Percentiles rank a stretch among this genome's conserved stretches.
These are phyloP conservation scores for Cygnus atratus DNA, from an alignment of 2,113 vertebrate genomes.

Conservation along the genomic window DNA sequence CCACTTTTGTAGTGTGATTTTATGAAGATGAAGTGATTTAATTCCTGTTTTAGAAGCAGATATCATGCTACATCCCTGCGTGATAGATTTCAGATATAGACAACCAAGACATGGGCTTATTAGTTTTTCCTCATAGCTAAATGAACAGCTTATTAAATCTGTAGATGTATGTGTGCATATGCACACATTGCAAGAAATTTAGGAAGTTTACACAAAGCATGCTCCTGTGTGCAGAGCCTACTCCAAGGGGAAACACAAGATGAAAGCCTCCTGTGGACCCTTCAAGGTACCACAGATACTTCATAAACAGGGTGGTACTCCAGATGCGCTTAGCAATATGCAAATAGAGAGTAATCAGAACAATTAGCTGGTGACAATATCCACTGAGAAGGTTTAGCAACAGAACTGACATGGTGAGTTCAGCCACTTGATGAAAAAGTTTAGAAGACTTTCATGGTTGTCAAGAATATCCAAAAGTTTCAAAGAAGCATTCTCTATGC, in stretches of 20 bases:
- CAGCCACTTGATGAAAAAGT: not conserved
- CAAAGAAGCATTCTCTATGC: not conserved
- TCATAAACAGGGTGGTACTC: not conserved
- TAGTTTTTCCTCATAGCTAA: not conserved
- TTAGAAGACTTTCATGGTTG: not conserved
- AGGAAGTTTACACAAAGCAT: not conserved
- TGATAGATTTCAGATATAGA: not conserved
- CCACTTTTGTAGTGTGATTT: not conserved
- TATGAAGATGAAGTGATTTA: not conserved
- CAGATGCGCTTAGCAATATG: not conserved
- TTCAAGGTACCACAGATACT: not conserved
- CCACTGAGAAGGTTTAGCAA: not conserved
- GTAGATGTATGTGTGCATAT: no score
- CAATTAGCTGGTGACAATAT: fast-evolving
- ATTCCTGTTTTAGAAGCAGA: not conserved
- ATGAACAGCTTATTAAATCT: not conserved
- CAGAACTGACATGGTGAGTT: not conserved
- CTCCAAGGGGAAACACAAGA: not conserved
- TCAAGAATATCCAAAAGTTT: not conserved
- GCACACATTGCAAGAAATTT: not conserved
- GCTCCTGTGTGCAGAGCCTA: not conserved
- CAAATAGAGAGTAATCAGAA: not conserved
- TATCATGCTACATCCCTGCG: not conserved
- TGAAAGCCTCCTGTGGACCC: not conserved
- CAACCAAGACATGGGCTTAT: not conserved